phyloP scores from a whole-genome alignment of 2,888 invertebrate genomes.

The Caenorhabditis sp. region DNA sequence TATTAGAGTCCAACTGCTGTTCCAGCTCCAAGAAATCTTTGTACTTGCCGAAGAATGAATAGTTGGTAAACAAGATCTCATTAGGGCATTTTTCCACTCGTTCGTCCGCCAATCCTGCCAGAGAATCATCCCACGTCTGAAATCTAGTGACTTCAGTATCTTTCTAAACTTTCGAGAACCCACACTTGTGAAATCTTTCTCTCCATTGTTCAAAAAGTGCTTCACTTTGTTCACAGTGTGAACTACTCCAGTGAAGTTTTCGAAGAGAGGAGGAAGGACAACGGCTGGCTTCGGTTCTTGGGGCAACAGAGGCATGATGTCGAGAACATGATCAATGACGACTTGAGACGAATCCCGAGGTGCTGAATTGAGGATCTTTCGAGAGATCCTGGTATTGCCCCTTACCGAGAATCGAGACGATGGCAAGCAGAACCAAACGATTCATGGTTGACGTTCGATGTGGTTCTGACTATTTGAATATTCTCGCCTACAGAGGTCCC shows the following conservation, averaged over 20 bases:
- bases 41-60: background rate
- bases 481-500: background rate
- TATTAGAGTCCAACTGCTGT: background rate
- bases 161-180: background rate
- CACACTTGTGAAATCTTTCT: background rate
- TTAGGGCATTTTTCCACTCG: background rate
- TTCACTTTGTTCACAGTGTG: slow-evolving; percentile 1
- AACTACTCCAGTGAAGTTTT: background rate
- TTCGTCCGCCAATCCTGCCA: background rate
- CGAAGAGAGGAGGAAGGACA: background rate
- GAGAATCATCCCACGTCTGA: slow-evolving; percentile 7
- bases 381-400: background rate
- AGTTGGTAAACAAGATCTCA: background rate
- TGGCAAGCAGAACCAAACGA: slow-evolving; percentile 14
- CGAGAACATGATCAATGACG: no score
- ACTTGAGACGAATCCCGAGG: background rate
- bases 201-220: background rate
- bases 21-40: background rate
- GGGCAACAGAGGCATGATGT: background rate
- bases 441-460: slow-evolving; percentile 21
- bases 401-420: slow-evolving; percentile 4
- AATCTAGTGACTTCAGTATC: background rate
- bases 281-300: no score
- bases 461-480: background rate
- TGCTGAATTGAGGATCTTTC: no score